phyloP scores from a whole-genome alignment of 2,113 vertebrate genomes.

The Grammomys surdaster region DNA sequence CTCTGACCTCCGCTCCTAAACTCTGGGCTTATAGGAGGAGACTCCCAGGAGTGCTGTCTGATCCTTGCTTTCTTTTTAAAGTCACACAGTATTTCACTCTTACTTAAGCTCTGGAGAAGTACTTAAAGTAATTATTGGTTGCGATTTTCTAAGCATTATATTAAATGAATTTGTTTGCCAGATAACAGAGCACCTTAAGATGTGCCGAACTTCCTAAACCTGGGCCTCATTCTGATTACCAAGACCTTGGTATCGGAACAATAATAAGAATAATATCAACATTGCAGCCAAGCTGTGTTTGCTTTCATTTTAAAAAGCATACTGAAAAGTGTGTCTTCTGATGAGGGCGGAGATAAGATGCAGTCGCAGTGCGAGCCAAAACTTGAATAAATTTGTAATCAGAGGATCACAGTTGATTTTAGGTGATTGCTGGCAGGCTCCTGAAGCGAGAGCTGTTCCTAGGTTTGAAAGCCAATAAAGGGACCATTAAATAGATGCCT shows the following conservation, averaged over 20 bases:
- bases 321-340: background rate
- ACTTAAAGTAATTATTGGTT: background rate
- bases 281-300: background rate
- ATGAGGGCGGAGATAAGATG: constrained; percentile 24
- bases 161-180: constrained; percentile 36
- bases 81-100: constrained; percentile 29
- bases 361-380: background rate
- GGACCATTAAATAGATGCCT: constrained; percentile 35
- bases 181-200: background rate
- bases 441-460: constrained; percentile 38
- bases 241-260: constrained; percentile 3
- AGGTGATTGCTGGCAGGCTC: constrained; percentile 57
- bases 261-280: background rate
- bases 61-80: background rate
- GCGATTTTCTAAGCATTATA: constrained; percentile 54
- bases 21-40: background rate
- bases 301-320: constrained; percentile 25
- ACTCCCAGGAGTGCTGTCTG: background rate
- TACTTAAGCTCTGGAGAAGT: background rate
- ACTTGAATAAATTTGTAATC: constrained; percentile 66
- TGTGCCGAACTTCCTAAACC: background rate
- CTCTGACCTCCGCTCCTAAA: background rate
- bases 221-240: constrained; percentile 10
- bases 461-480: constrained; percentile 31
- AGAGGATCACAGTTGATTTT: constrained; percentile 60